These are phyloP conservation scores for Trichogramma evanescens DNA, from an alignment of 2,888 invertebrate genomes.

Conservation along the genomic window DNA sequence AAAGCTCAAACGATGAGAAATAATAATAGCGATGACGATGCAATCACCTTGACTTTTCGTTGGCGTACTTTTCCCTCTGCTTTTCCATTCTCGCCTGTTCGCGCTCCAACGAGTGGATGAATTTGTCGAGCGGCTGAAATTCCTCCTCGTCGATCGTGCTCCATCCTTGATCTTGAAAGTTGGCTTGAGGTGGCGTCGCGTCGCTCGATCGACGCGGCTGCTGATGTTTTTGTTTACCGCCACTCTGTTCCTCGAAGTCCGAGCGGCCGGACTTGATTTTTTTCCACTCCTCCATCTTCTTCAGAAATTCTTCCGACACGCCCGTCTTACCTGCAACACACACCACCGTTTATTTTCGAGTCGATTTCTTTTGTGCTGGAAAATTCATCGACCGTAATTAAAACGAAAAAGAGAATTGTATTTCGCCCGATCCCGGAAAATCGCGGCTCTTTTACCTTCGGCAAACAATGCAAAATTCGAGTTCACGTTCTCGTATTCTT, in stretches of 20 bases:
- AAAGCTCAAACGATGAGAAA: too few species aligned
- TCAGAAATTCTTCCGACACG: constrained; percentile 74
- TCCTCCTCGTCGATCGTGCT: constrained; percentile 49
- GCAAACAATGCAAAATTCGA: too few species aligned
- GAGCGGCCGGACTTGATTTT: constrained; percentile 61
- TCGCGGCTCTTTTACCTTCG: too few species aligned
- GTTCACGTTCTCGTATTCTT: too few species aligned
- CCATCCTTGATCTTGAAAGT: constrained; percentile 16
- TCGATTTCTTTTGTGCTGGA: too few species aligned
- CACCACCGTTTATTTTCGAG: too few species aligned
- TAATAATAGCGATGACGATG: too few species aligned
- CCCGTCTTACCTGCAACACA: constrained; percentile 54
- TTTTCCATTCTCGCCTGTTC: constrained; percentile 58
- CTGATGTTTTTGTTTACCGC: constrained; percentile 36
- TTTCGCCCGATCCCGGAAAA: too few species aligned
- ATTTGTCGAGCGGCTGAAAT: constrained; percentile 55
- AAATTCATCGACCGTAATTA: too few species aligned
- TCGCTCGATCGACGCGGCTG: constrained; percentile 34
- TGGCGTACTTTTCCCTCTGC: constrained; percentile 52
- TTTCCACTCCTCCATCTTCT: constrained; percentile 82
- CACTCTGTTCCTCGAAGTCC: constrained; percentile 51
- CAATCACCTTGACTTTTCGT: constrained; percentile 7
- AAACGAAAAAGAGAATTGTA: too few species aligned
- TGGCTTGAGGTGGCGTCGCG: background rate
- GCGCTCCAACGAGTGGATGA: constrained; percentile 55